Conservation (phyloP, 2,797 vertebrate species). For the Nasua narica region DNA sequence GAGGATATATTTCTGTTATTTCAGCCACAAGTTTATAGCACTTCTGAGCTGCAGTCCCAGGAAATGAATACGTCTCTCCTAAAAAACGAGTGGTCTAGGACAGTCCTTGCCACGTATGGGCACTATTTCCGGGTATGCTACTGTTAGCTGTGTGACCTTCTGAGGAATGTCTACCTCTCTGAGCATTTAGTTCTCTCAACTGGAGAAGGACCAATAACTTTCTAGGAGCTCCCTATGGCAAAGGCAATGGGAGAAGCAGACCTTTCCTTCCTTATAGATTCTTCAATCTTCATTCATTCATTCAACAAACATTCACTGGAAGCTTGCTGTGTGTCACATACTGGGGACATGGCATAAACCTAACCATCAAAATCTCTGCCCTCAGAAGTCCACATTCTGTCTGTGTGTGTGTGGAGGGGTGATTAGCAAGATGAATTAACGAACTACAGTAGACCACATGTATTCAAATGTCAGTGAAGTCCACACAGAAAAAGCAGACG, state of each 20-base stretch:
- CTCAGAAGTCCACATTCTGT: not conserved
- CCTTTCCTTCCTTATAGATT: not conserved
- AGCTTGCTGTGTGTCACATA: not conserved
- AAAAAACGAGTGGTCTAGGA: not conserved
- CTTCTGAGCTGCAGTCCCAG: too few species aligned
- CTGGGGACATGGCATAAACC: not conserved
- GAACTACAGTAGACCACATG: too few species aligned
- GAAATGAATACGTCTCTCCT: not conserved
- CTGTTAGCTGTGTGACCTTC: not conserved
- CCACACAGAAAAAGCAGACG: not conserved
- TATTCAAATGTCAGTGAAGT: not conserved
- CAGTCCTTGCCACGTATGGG: not conserved
- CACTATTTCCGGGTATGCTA: not conserved
- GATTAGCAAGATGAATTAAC: not conserved
- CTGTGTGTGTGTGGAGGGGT: not conserved
- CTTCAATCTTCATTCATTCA: not conserved
- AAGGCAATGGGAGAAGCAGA: not conserved
- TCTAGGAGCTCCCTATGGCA: not conserved
- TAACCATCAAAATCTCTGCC: not conserved
- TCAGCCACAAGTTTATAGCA: not conserved
- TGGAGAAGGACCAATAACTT: not conserved
- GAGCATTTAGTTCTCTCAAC: not conserved
- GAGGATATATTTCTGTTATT: not conserved
- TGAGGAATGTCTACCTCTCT: not conserved
- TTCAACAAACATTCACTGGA: not conserved